phyloP scores from a whole-genome alignment of 2,113 vertebrate genomes.

The Hypocryptadius cinnamomeus region DNA sequence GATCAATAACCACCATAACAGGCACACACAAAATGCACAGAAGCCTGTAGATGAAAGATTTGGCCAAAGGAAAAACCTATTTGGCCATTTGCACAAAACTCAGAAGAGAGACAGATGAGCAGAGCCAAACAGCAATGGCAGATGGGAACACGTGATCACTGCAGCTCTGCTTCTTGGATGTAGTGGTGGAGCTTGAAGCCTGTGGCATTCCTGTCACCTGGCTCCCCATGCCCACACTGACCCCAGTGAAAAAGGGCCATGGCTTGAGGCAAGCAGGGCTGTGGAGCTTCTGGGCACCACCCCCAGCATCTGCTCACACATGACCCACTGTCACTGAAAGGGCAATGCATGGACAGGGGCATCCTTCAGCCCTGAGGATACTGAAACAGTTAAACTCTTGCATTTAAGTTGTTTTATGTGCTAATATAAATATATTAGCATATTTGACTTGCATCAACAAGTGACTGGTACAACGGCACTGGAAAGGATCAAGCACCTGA shows the following conservation, averaged over 20 bases:
- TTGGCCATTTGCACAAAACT: not conserved
- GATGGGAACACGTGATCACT: fast-evolving
- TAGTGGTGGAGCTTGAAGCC: not conserved
- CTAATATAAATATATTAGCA: not conserved
- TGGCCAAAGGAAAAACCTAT: not conserved
- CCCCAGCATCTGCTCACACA: not conserved
- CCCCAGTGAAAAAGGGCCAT: fast-evolving
- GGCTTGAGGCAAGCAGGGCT: not conserved
- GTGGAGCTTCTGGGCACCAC: not conserved
- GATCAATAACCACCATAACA: not conserved
- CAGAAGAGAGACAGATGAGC: not conserved
- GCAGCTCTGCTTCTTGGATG: not conserved
- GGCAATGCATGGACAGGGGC: not conserved
- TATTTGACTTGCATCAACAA: not conserved
- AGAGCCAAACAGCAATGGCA: not conserved
- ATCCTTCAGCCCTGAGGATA: not conserved
- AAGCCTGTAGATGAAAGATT: not conserved
- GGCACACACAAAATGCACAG: not conserved
- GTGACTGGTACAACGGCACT: not conserved
- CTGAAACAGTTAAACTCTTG: not conserved
- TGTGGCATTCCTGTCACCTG: not conserved
- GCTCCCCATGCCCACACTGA: not conserved
- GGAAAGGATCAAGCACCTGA: not conserved
- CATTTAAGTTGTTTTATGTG: not conserved
- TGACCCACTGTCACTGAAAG: not conserved